These are phyloP conservation scores for Choristoneura fumiferana DNA, from an alignment of 1,140 invertebrate genomes.

Conservation along the genomic window DNA sequence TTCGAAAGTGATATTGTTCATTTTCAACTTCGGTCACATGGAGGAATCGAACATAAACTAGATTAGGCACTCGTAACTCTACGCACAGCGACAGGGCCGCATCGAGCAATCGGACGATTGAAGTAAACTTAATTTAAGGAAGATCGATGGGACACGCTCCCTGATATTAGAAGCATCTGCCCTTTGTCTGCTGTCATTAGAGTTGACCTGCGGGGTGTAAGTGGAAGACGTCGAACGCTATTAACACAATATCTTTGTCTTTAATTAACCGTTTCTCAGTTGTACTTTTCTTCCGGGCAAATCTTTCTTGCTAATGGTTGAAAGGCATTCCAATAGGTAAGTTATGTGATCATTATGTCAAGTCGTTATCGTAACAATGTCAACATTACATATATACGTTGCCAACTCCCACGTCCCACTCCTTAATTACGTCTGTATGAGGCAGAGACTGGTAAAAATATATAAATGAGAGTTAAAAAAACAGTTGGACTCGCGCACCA, in stretches of 20 bases:
- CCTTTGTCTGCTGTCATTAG: constrained; percentile 26
- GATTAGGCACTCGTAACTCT: constrained; percentile 21
- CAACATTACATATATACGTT: not conserved
- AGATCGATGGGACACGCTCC: constrained; percentile 24
- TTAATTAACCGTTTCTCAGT: not conserved
- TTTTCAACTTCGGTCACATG: constrained; percentile 1
- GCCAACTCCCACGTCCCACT: constrained; percentile 2
- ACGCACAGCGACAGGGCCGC: constrained; percentile 3
- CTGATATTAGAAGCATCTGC: constrained; percentile 26
- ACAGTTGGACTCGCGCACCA: too few relatives aligned
- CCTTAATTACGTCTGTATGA: not conserved
- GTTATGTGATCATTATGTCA: not conserved
- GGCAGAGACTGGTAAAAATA: too few relatives aligned
- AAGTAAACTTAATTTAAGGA: constrained; percentile 32
- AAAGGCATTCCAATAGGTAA: not conserved
- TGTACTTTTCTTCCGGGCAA: not conserved
- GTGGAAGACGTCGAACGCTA: not conserved
- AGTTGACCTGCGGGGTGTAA: constrained; percentile 16
- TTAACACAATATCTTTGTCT: not conserved
- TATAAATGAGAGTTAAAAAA: too few relatives aligned
- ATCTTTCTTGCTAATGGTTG: not conserved
- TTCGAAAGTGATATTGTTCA: constrained; percentile 2
- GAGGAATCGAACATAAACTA: constrained; percentile 28
- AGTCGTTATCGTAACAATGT: not conserved
- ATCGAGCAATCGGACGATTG: constrained; percentile 13